Evolutionary conservation across 1,140 invertebrate genomes (phyloP).

Genomic region (Psix sp.): DNA sequence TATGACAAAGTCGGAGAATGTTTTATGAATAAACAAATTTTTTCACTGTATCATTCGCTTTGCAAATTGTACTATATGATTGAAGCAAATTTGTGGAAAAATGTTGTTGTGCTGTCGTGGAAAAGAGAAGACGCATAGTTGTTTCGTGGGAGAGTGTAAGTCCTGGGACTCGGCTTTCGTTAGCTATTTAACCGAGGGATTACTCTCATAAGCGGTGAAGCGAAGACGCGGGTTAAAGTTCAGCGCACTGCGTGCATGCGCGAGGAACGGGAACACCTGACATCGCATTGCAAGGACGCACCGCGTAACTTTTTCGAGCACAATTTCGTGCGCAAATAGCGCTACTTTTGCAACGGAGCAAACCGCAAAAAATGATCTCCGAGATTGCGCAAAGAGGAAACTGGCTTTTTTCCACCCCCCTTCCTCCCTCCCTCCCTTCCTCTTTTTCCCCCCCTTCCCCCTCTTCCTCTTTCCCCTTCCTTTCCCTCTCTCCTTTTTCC

Average conservation of each 20-base stretch:
- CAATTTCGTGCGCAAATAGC: conserved; percentile 2
- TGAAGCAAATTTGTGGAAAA: too few species aligned
- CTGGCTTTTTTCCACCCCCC: conserved; percentile 13
- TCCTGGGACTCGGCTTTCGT: background rate
- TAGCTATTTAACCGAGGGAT: conserved; percentile 3
- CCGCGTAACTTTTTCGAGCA: conserved; percentile 14
- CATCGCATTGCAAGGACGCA: conserved; percentile 20
- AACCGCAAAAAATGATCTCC: conserved; percentile 6
- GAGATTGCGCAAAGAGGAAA: conserved; percentile 22
- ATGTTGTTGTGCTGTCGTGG: too few species aligned
- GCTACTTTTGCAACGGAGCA: background rate
- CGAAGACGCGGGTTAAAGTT: conserved; percentile 26
- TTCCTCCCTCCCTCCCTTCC: too few species aligned
- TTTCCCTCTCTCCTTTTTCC: too few species aligned
- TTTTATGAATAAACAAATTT: too few species aligned
- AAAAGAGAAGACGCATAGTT: conserved; percentile 8
- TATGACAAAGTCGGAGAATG: too few species aligned
- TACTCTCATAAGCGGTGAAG: conserved; percentile 8
- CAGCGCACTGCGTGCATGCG: conserved; percentile 11
- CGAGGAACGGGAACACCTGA: conserved; percentile 22
- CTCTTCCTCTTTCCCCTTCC: too few species aligned
- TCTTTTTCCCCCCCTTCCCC: too few species aligned
- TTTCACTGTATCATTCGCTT: too few species aligned
- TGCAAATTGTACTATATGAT: too few species aligned
- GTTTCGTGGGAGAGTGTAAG: conserved; percentile 5